Evolutionary conservation across 2,113 vertebrate species (phyloP).

Genomic region (Rhadina sibilatrix): DNA sequence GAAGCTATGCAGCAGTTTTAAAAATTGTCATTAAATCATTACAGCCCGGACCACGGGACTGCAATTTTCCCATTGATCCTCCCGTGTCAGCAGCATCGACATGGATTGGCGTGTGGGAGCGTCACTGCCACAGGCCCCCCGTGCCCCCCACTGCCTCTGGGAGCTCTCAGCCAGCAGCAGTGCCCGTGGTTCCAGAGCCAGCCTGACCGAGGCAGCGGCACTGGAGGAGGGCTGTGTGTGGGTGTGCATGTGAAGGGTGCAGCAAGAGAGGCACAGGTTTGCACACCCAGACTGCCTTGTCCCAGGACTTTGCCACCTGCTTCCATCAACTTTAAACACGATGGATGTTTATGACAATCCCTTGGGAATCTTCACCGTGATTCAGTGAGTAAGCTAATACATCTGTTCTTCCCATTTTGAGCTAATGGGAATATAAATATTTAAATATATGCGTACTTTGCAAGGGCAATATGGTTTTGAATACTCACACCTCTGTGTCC

Average conservation of each 20-base stretch:
- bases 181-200: conserved; percentile 5
- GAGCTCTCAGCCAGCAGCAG: conserved; percentile 67
- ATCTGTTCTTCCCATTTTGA: conserved; percentile 6
- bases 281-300: not conserved
- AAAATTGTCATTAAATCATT: conserved; percentile 61
- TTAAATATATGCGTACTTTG: conserved; percentile 42
- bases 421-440: conserved; percentile 29
- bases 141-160: conserved; percentile 65
- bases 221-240: conserved; percentile 12
- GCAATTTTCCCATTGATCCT: conserved; percentile 84
- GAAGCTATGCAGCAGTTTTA: not conserved
- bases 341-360: conserved; percentile 78
- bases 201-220: conserved; percentile 30
- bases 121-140: conserved; percentile 73
- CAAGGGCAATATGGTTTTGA: conserved; percentile 23
- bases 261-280: not conserved
- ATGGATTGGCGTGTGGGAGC: conserved; percentile 72
- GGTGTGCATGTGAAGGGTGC: not conserved
- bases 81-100: conserved; percentile 76
- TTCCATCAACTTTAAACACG: conserved; percentile 25
- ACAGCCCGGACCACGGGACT: conserved; percentile 59
- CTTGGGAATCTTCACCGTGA: conserved; percentile 83
- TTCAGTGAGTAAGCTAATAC: conserved; percentile 81
- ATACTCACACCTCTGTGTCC: not conserved
- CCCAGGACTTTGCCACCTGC: conserved; percentile 31